Percentiles rank a stretch among this genome's conserved stretches.
Evolutionary conservation across 1,140 invertebrate species (phyloP).

Genomic region (Bombus impatiens): DNA sequence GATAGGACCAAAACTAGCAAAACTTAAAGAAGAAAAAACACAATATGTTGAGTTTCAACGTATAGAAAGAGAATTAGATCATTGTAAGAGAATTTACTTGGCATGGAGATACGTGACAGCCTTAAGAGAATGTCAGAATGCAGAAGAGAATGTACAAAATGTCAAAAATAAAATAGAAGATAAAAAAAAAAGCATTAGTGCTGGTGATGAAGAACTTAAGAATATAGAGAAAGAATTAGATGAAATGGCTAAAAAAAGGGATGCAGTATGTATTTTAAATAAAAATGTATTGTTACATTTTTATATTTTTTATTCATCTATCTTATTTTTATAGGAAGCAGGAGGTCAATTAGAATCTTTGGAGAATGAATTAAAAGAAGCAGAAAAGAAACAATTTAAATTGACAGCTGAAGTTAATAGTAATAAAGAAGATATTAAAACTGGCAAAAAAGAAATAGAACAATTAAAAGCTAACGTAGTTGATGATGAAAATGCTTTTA

Average conservation of each 20-base stretch:
- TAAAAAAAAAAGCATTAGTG: constrained; percentile 83
- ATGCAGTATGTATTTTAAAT: constrained; percentile 82
- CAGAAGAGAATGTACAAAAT: constrained; percentile 82
- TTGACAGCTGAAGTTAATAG: constrained; percentile 86
- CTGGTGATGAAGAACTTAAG: constrained; percentile 83
- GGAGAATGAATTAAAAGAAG: constrained; percentile 86
- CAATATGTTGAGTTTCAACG: constrained; percentile 96
- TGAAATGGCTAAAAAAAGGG: constrained; percentile 82
- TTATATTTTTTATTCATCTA: constrained; percentile 8
- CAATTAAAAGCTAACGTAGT: constrained; percentile 87
- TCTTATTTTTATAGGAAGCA: constrained; percentile 56
- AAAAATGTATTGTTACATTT: background rate
- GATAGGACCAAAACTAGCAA: constrained; percentile 93
- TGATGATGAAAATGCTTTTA: constrained; percentile 88
- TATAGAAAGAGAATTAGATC: constrained; percentile 92
- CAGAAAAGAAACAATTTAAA: constrained; percentile 88
- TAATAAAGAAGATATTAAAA: constrained; percentile 87
- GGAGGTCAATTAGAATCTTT: constrained; percentile 83
- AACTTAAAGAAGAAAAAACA: constrained; percentile 92
- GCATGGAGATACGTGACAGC: constrained; percentile 89
- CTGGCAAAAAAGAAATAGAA: constrained; percentile 87
- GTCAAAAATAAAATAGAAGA: constrained; percentile 83
- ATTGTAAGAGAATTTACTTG: constrained; percentile 89
- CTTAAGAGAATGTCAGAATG: constrained; percentile 82
- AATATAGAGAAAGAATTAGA: constrained; percentile 83